Percentiles rank a stretch among this genome's conserved stretches.
Evolutionary conservation across 2,113 vertebrate genomes (phyloP).

Genomic region (Odobenus rosmarus): DNA sequence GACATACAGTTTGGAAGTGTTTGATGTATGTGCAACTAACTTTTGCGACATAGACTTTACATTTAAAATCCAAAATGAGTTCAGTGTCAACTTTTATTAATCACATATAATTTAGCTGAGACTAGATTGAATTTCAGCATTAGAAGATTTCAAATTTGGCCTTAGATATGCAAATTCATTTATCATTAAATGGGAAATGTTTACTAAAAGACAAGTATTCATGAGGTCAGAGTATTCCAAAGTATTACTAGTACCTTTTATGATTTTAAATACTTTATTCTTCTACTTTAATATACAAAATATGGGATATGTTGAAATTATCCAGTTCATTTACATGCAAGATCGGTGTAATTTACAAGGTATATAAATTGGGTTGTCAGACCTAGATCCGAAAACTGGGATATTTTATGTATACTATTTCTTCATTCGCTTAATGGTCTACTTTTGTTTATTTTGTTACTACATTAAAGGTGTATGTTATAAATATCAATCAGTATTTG

Average conservation of each 20-base stretch:
- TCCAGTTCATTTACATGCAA: neutral
- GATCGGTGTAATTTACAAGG: neutral
- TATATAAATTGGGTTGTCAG: neutral
- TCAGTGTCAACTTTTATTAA: neutral
- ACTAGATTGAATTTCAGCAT: neutral
- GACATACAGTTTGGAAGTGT: neutral
- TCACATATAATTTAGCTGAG: neutral
- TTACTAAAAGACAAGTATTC: neutral
- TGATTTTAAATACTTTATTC: neutral
- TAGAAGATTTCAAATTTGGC: neutral
- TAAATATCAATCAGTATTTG: neutral
- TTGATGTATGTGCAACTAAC: slow-evolving; percentile 28
- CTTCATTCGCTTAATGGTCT: neutral
- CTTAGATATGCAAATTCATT: neutral
- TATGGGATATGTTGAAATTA: neutral
- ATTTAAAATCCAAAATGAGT: neutral
- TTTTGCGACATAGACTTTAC: neutral
- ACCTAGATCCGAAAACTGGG: neutral
- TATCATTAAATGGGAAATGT: neutral
- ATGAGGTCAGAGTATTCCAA: neutral
- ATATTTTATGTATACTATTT: neutral
- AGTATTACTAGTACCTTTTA: neutral
- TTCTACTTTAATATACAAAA: neutral
- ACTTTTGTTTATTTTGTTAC: neutral
- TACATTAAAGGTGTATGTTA: neutral